Evolutionary conservation across 2,888 invertebrate species (phyloP).

Genomic region (Hoplodrina blanda): DNA sequence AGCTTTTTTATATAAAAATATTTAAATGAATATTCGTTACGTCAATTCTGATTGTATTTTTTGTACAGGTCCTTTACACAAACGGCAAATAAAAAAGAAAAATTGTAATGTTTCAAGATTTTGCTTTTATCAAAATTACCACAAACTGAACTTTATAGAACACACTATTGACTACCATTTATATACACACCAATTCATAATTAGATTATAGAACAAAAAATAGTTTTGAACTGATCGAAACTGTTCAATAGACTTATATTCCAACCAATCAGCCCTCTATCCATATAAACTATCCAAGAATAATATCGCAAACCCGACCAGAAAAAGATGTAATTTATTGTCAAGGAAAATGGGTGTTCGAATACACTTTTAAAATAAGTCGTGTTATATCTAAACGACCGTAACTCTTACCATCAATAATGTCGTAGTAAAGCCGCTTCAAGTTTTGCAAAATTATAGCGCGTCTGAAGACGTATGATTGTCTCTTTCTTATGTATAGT

Average conservation of each 20-base stretch:
- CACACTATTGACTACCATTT: constrained; percentile 34
- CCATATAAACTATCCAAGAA: constrained; percentile 75
- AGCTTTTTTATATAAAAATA: no score
- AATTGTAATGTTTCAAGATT: background rate
- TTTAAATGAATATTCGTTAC: no score
- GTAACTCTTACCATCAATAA: constrained; percentile 83
- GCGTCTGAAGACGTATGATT: constrained; percentile 66
- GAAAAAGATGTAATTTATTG: constrained; percentile 62
- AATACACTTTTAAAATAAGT: constrained; percentile 72
- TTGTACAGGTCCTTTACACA: background rate
- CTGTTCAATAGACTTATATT: constrained; percentile 75
- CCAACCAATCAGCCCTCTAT: constrained; percentile 77
- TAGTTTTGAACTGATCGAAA: constrained; percentile 67
- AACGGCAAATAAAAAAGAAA: background rate
- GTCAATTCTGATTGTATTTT: no score
- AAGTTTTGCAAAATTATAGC: constrained; percentile 85
- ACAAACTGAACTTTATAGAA: constrained; percentile 16
- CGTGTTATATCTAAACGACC: constrained; percentile 80
- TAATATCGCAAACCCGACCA: constrained; percentile 73
- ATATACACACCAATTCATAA: constrained; percentile 61
- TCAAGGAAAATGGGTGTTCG: constrained; percentile 53
- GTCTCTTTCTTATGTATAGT: constrained; percentile 77
- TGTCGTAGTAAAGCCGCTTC: constrained; percentile 84
- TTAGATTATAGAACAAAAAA: constrained; percentile 66
- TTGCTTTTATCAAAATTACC: constrained; percentile 2